phyloP scores from a whole-genome alignment of 2,797 vertebrate genomes.

The Tiaroga cobitis region DNA sequence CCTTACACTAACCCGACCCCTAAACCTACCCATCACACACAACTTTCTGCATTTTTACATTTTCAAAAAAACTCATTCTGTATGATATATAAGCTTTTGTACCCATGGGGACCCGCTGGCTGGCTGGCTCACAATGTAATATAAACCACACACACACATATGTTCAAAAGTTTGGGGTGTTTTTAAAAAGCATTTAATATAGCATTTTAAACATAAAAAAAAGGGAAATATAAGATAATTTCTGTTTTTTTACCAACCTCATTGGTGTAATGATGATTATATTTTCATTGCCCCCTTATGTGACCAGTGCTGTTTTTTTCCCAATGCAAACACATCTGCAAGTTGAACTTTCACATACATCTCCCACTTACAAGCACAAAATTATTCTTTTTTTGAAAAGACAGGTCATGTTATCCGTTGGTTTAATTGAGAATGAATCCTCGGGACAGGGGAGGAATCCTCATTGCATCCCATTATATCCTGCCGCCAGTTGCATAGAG shows the following conservation, averaged over 20 bases:
- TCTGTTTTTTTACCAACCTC: not conserved
- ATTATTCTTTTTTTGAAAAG: not conserved
- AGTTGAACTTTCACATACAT: constrained; percentile 41
- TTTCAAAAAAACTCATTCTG: too few species aligned
- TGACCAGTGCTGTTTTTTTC: not conserved
- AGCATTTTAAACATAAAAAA: not conserved
- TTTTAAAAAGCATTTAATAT: too few species aligned
- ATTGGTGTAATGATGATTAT: constrained; percentile 15
- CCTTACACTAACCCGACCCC: too few species aligned
- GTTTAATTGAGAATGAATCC: not conserved
- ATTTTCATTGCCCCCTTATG: constrained; percentile 35
- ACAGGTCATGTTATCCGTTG: not conserved
- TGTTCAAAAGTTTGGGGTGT: too few species aligned
- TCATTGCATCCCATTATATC: not conserved
- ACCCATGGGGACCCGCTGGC: too few species aligned
- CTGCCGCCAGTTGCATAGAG: not conserved
- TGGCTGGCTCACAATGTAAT: too few species aligned
- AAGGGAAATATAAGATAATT: not conserved
- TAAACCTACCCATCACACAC: too few species aligned
- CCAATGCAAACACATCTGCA: constrained; percentile 24
- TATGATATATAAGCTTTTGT: too few species aligned
- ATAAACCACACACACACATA: too few species aligned
- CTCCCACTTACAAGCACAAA: not conserved
- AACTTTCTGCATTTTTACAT: too few species aligned
- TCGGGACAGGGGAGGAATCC: not conserved